phyloP scores from a whole-genome alignment of 2,113 vertebrate genomes.

The Nymphicus hollandicus region DNA sequence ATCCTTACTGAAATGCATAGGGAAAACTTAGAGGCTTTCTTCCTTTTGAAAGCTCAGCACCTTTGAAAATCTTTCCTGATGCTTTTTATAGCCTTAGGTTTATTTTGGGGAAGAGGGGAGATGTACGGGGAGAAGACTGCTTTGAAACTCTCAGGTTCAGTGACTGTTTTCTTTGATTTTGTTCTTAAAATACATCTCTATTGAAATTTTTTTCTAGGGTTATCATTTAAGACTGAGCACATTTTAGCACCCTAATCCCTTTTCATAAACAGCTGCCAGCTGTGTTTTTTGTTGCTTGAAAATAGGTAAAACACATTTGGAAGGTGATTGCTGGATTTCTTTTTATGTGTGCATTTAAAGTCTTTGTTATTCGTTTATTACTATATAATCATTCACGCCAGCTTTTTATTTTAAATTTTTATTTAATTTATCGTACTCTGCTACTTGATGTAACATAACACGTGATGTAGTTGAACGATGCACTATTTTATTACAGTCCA shows the following conservation, averaged over 20 bases:
- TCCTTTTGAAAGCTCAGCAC: neutral
- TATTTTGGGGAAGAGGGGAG: neutral
- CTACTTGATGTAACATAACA: neutral
- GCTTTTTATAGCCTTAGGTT: conserved; percentile 29
- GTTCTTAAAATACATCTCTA: conserved; percentile 5
- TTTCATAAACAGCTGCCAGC: conserved; percentile 11
- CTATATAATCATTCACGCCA: neutral
- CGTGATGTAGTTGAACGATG: neutral
- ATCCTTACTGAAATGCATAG: neutral
- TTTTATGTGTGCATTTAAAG: neutral
- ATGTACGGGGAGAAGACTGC: neutral
- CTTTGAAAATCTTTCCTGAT: conserved; percentile 41
- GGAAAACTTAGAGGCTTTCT: neutral
- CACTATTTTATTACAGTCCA: neutral
- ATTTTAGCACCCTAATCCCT: neutral
- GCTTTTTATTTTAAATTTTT: neutral
- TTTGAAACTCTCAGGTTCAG: neutral
- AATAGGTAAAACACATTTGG: neutral
- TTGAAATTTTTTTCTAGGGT: neutral
- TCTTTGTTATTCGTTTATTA: conserved; percentile 8
- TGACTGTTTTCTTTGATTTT: conserved; percentile 20
- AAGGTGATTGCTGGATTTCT: neutral
- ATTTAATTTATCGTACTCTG: neutral
- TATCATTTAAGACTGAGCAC: neutral
- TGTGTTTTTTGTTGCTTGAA: conserved; percentile 19